These are phyloP conservation scores for Rhagium mordax DNA, from an alignment of 2,888 invertebrate species.

Conservation along the genomic window DNA sequence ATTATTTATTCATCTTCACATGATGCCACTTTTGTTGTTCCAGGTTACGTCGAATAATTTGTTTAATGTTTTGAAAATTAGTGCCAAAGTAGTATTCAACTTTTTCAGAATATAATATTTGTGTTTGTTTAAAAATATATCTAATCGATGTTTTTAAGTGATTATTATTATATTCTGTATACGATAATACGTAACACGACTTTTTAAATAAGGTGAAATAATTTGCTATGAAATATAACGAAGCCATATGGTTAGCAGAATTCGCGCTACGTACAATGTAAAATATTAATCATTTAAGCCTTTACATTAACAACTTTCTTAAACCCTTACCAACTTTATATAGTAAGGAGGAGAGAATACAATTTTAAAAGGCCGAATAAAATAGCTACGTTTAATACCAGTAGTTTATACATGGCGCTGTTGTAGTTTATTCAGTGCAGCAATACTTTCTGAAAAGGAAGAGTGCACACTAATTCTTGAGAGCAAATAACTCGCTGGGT, in stretches of 20 bases:
- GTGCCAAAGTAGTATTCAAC: too few relatives aligned
- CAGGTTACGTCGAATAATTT: too few relatives aligned
- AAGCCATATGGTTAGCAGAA: neutral
- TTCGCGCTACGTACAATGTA: neutral
- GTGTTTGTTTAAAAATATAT: too few relatives aligned
- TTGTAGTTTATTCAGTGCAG: constrained; percentile 31
- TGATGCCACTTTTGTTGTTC: too few relatives aligned
- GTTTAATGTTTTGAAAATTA: too few relatives aligned
- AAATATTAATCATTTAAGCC: neutral
- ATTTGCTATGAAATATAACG: neutral
- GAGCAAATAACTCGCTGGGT: constrained; percentile 56
- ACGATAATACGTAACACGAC: too few relatives aligned
- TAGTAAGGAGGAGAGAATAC: neutral
- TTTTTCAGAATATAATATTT: too few relatives aligned
- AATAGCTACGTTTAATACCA: constrained; percentile 2
- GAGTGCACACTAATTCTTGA: constrained; percentile 57
- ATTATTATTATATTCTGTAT: too few relatives aligned
- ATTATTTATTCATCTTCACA: too few relatives aligned
- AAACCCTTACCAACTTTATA: neutral
- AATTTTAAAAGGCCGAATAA: constrained; percentile 17
- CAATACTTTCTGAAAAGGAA: constrained; percentile 55
- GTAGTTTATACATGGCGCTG: constrained; percentile 9
- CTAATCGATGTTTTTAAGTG: too few relatives aligned
- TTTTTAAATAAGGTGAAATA: too few relatives aligned
- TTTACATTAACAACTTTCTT: neutral